Conservation (phyloP, 2,888 invertebrate species). For the Caenorhabditis zanzibari region DNA sequence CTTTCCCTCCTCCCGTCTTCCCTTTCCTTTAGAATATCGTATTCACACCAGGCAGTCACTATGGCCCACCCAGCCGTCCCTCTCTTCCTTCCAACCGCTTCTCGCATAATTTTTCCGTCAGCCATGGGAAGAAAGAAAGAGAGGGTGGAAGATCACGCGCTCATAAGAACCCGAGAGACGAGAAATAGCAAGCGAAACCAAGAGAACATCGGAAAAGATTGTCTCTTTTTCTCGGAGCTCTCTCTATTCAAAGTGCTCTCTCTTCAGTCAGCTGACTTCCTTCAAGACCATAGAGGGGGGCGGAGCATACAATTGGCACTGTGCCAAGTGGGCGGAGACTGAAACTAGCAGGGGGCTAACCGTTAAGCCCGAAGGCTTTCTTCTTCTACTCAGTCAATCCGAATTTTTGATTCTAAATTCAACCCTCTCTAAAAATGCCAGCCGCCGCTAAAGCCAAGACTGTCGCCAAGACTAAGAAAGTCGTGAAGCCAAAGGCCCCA, state of each 20-base stretch:
- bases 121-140: slow-evolving; percentile 36
- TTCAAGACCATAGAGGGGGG: slow-evolving; percentile 36
- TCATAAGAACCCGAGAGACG: slow-evolving; percentile 15
- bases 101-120: slow-evolving; percentile 41
- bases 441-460: slow-evolving; percentile 40
- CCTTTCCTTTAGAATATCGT: slow-evolving; percentile 43
- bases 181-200: background rate
- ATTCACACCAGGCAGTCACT: slow-evolving; percentile 43
- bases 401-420: slow-evolving; percentile 24
- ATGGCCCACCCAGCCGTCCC: slow-evolving; percentile 2
- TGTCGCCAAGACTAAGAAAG: slow-evolving; percentile 32
- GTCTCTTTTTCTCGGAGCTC: slow-evolving; percentile 29
- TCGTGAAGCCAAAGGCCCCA: slow-evolving; percentile 23
- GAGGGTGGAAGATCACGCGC: slow-evolving; percentile 33
- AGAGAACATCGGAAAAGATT: slow-evolving; percentile 21
- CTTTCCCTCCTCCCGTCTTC: background rate
- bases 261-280: slow-evolving; percentile 41
- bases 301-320: slow-evolving; percentile 34
- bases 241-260: slow-evolving; percentile 32
- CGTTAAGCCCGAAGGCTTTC: slow-evolving; percentile 35
- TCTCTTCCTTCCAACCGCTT: slow-evolving; percentile 17
- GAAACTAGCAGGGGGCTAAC: slow-evolving; percentile 38
- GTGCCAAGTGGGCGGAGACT: slow-evolving; percentile 32
- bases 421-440: slow-evolving; percentile 14
- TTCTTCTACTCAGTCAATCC: slow-evolving; percentile 31